Conservation (phyloP, 2,797 vertebrate species). For the Acanthopagrus latus region DNA sequence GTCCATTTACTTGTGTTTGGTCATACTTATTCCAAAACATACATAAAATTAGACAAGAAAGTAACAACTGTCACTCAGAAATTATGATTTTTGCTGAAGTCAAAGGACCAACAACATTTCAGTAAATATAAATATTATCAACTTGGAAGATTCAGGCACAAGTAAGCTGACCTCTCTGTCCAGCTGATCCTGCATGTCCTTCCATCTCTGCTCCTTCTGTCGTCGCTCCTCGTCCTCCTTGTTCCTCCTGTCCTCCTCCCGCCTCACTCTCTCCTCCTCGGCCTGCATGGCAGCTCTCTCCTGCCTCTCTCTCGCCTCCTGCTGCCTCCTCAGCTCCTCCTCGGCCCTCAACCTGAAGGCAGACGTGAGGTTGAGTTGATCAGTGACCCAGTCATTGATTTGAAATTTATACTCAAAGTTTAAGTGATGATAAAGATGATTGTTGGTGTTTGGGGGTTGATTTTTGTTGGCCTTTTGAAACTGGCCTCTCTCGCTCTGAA, state of each 20-base stretch:
- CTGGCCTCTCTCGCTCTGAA: no score
- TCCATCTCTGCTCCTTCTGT: conserved; percentile 89
- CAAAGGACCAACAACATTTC: no score
- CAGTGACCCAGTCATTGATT: neutral
- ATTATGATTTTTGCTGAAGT: no score
- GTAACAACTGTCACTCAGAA: no score
- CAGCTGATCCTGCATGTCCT: conserved; percentile 91
- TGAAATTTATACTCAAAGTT: neutral
- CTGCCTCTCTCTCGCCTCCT: conserved; percentile 86
- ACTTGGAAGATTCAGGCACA: neutral
- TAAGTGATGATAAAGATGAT: neutral
- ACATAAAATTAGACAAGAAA: no score
- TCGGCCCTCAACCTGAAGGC: conserved; percentile 88
- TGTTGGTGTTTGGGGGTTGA: neutral
- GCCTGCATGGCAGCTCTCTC: conserved; percentile 85
- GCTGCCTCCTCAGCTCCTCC: conserved; percentile 90
- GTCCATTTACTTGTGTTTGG: no score
- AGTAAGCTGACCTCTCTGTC: conserved; percentile 89
- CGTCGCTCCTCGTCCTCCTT: conserved; percentile 86
- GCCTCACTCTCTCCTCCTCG: conserved; percentile 87
- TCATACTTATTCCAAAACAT: no score
- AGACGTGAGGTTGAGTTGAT: neutral
- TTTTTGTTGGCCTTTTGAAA: no score
- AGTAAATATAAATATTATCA: neutral
- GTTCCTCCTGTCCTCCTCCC: conserved; percentile 86